Evolutionary conservation across 2,797 vertebrate species (phyloP), one percentile per base, ranked within the genome.

Genomic region (Philypnodon macrostomus): DNA sequence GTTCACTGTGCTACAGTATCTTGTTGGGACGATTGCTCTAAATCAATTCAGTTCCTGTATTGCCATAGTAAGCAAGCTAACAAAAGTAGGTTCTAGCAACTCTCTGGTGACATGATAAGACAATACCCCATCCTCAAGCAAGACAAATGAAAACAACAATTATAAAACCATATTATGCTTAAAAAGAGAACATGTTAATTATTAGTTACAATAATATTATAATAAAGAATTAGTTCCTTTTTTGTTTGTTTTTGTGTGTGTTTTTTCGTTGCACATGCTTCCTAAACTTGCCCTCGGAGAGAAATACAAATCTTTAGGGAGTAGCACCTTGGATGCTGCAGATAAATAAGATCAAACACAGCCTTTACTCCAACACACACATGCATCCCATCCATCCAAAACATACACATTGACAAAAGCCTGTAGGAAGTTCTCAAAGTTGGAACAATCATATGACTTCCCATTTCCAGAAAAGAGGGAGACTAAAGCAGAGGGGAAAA

Each of bases 341-440:
- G 77, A 87, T 74, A 75, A 85, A 81, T 83, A 77, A 89, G 79
- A 88, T 88, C 77, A 85, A 88, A 87, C 63, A 88, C 69, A 77
- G 71, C 63, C 81, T 87, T 84, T 85, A 87, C 83, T 81, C 57
- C 76, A 75, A 62, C 37, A 60, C 66, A 70, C 60, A 66, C 55
- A 55, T 30, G 60, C 55, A 61, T 66, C 61, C 50, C n/a, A 72
- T 70, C 73, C 70, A 65, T 45, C 58, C 71, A 70, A 72, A 74
- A 73, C 70, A 71, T 73, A 77, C 73, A 80, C 67, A 49, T 56
- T 58, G 62, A 84, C 73, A 78, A 85, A 86, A 85, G 80, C 81
- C 79, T 87, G 85, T 78, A 84, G 83, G 83, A 89, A 87, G 84
- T 89, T 88, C 79, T 77, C 86, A 84, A 85, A 88, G 85, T 87